Conservation (phyloP, 2,113 vertebrate genomes). For the Pontoporia blainvillei region DNA sequence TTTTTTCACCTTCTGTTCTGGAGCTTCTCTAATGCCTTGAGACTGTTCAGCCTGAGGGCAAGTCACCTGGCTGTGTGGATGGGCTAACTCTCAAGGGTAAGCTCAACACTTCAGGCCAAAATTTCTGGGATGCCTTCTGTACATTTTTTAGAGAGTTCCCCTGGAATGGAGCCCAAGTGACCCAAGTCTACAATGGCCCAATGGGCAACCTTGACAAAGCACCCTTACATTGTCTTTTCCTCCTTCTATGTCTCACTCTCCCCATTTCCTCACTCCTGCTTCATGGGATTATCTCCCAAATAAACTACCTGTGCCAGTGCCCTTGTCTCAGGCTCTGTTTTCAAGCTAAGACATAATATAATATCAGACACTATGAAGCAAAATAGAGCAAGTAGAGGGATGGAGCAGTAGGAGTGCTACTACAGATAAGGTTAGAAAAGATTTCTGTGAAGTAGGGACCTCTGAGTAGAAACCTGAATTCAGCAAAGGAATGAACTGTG, state of each 20-base stretch:
- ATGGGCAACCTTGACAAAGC: background rate
- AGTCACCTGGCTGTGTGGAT: background rate
- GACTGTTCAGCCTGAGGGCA: background rate
- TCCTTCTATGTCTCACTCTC: background rate
- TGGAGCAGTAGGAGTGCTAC: background rate
- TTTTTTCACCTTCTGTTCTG: background rate
- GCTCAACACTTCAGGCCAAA: background rate
- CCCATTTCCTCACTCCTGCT: background rate
- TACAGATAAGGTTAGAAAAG: background rate
- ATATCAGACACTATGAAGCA: background rate
- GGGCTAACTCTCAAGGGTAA: background rate
- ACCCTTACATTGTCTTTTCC: background rate
- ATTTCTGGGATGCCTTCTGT: background rate
- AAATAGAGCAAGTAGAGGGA: background rate
- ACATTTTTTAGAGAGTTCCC: background rate
- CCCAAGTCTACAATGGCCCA: background rate
- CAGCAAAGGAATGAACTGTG: background rate
- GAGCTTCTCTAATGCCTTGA: background rate
- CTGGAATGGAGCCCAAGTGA: background rate
- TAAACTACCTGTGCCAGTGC: background rate
- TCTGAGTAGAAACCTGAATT: conserved; percentile 10
- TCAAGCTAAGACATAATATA: background rate
- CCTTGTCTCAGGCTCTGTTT: conserved; percentile 9
- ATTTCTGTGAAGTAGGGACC: background rate
- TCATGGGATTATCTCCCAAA: background rate